These are phyloP conservation scores for Hydrozoanthus tunicans DNA, from an alignment of 64 coral and sea anemone species.

Conservation along the genomic window DNA sequence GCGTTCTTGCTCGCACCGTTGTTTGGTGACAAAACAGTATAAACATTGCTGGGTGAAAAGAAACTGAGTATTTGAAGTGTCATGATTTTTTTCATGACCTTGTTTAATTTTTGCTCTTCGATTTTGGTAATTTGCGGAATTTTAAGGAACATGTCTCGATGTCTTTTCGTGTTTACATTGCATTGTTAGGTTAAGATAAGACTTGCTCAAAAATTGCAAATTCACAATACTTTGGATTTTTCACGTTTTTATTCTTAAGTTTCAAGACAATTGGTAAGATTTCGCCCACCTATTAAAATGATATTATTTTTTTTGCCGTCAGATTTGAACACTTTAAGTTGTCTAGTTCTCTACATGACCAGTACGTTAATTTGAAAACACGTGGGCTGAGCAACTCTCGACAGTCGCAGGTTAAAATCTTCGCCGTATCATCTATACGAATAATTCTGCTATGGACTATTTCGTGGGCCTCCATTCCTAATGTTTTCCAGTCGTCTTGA, in stretches of 20 bases:
- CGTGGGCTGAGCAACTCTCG: constrained; percentile 8
- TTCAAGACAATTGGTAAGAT: not conserved
- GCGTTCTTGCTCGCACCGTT: not conserved
- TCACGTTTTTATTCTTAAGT: not conserved
- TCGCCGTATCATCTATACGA: not conserved
- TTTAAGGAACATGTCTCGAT: constrained; percentile 7
- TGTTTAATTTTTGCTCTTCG: not conserved
- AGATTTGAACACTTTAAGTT: too few species aligned
- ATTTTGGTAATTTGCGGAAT: not conserved
- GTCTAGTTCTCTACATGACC: not conserved
- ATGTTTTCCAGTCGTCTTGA: not conserved
- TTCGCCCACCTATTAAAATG: too few species aligned
- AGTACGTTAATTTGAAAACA: not conserved
- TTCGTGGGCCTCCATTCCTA: not conserved
- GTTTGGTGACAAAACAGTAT: too few species aligned
- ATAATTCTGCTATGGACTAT: not conserved
- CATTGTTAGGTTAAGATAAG: not conserved
- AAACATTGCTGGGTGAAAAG: not conserved
- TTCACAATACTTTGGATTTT: not conserved
- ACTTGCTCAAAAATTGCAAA: not conserved
- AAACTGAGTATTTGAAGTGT: not conserved
- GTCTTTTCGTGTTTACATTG: constrained; percentile 38
- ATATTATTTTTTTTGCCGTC: too few species aligned
- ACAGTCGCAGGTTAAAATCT: not conserved
- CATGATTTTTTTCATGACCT: not conserved